Percentiles rank a stretch among this genome's conserved stretches.
phyloP scores from a whole-genome alignment of 1,140 invertebrate genomes.

The Drosophila elegans region DNA sequence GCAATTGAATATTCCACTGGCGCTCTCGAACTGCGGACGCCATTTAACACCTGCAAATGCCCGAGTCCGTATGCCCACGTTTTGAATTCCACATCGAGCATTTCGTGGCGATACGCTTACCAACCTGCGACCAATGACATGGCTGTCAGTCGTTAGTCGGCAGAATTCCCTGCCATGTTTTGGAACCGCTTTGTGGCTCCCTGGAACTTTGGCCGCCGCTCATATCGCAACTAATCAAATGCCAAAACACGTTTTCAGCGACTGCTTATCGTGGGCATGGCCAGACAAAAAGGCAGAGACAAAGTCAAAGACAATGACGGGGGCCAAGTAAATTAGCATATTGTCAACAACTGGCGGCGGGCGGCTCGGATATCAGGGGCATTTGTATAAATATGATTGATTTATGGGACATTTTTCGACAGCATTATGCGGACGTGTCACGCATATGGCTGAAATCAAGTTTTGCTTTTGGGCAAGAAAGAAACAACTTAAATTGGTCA shows the following conservation, averaged over 20 bases:
- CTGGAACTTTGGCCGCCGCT: constrained; percentile 8
- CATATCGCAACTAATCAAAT: constrained; percentile 71
- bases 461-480: constrained; percentile 4
- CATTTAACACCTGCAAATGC: constrained; percentile 41
- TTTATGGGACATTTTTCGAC: constrained; percentile 84
- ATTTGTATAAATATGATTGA: constrained; percentile 84
- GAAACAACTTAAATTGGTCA: constrained; percentile 1
- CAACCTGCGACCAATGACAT: constrained; percentile 43
- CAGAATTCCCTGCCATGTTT: constrained; percentile 12
- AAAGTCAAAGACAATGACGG: constrained; percentile 18
- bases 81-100: constrained; percentile 16
- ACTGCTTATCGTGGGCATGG: constrained; percentile 49
- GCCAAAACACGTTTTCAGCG: constrained; percentile 77
- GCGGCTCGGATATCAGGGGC: constrained; percentile 70
- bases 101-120: not conserved
- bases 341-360: constrained; percentile 45
- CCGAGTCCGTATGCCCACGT: constrained; percentile 14
- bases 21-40: constrained; percentile 8
- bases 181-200: constrained; percentile 3
- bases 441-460: constrained; percentile 61
- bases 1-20: constrained; percentile 35
- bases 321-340: constrained; percentile 61
- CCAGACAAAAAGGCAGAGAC: constrained; percentile 14
- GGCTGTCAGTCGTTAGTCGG: constrained; percentile 27
- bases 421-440: constrained; percentile 76